A percentile compares a stretch with the other conserved stretches of the same genome.
Evolutionary conservation across 1,140 invertebrate genomes (phyloP).

Genomic region (Trichonephila clavipes): DNA sequence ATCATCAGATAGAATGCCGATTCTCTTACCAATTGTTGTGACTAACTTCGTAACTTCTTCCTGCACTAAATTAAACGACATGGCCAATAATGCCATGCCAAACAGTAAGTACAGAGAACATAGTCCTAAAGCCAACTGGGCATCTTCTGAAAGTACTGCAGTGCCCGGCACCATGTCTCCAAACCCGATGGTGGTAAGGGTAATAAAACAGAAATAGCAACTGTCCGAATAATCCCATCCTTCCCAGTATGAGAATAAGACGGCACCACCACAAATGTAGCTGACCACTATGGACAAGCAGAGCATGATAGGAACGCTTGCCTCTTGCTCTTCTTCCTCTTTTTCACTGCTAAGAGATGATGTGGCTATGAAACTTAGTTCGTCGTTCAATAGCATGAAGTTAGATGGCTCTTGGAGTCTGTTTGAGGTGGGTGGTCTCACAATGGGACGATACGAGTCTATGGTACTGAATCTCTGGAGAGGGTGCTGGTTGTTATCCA

Average conservation of each 20-base stretch:
- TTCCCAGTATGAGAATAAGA: conserved; percentile 91
- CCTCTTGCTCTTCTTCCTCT: conserved; percentile 79
- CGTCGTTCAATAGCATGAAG: background rate
- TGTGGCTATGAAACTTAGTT: conserved; percentile 17
- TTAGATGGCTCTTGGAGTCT: background rate
- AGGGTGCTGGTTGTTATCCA: conserved; percentile 12
- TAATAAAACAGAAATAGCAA: conserved; percentile 97
- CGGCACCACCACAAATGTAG: conserved; percentile 94
- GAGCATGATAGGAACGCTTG: conserved; percentile 86
- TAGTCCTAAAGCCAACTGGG: conserved; percentile 89
- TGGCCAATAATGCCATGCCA: conserved; percentile 93
- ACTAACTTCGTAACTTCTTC: conserved; percentile 91
- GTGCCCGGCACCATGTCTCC: conserved; percentile 89
- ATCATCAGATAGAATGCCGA: conserved; percentile 82
- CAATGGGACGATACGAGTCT: background rate
- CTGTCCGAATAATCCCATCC: conserved; percentile 95
- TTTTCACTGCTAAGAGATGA: conserved; percentile 76
- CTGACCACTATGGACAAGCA: conserved; percentile 93
- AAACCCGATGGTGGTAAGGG: conserved; percentile 88
- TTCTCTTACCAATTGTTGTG: conserved; percentile 85
- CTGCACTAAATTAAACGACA: conserved; percentile 95
- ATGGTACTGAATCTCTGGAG: background rate
- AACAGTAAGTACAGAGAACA: conserved; percentile 93
- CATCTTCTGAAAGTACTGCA: conserved; percentile 84
- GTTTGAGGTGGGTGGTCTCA: conserved; percentile 5